phyloP scores from a whole-genome alignment of 2,797 vertebrate genomes.

The Acropternis orthonyx region DNA sequence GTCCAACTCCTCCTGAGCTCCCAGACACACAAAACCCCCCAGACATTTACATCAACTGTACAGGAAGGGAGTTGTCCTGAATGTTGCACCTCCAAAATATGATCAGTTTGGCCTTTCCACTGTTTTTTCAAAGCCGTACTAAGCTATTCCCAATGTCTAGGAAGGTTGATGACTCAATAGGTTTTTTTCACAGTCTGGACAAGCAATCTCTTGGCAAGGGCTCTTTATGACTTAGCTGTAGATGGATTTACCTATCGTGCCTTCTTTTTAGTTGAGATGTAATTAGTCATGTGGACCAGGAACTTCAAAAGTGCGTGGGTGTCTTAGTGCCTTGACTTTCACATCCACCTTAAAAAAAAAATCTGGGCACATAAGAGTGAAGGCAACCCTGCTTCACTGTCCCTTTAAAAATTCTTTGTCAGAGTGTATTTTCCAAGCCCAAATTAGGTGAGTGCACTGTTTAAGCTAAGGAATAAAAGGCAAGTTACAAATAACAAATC shows the following conservation, averaged over 20 bases:
- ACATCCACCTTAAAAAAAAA: not conserved
- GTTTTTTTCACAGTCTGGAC: slow-evolving; percentile 10
- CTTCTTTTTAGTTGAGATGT: not conserved
- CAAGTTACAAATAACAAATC: not conserved
- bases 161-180: slow-evolving; percentile 9
- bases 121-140: not conserved
- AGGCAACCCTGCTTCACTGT: not conserved
- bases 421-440: not conserved
- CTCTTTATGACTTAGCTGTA: not conserved
- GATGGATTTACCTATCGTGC: not conserved
- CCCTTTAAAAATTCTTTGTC: not conserved
- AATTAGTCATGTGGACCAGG: not conserved
- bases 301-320: not conserved
- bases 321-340: not conserved
- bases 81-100: not conserved
- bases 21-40: not conserved
- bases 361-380: not conserved
- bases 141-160: not conserved
- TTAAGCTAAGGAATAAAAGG: not conserved
- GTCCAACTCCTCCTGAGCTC: not conserved
- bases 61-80: not conserved
- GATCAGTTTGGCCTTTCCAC: not conserved
- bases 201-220: not conserved
- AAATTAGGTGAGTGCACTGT: not conserved
- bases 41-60: not conserved